Base-by-base conservation (phyloP, 1,140 invertebrate genomes). In the Mactra quadrangularis region DNA sequence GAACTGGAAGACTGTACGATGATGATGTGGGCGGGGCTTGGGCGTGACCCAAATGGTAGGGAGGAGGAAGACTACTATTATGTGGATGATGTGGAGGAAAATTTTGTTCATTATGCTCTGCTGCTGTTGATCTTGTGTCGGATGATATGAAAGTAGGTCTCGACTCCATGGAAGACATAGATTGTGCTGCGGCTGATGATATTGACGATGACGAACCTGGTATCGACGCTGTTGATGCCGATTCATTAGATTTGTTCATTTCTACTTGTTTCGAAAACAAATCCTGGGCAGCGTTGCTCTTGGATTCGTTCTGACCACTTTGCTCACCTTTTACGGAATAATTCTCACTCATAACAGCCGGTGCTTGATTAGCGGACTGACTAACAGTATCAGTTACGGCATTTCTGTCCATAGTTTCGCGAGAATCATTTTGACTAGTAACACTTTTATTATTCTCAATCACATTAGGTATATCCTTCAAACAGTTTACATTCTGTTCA, bases 101-200 rank as follows among this genome's bases (percentile, higher is more conserved):
- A 19, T 13, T 50, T 11, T 50, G 35, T 50, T 60, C 31, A 19
- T 35, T 50, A 50, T 50, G 74, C 27, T 45, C 25, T 11, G 41
- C 55, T 22, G n/a, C 25, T 11, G 41, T 35, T 22, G n/a, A 35
- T 19, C 41, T 60, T 53, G 55, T 45, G 38, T 62, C n/a, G 3
- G 72, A 62, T 64, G 74, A 76, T 22, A 25, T 62, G 74, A 76
- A 57, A 76, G 62, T 55, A 47, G 35, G 41, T 19, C 38, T 29
- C 25, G 25, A 19, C 41, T 64, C 74, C 41, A 25, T 64, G 74
- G 74, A 76, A 76, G 74, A 76, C 74, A 62, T 55, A 41, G 38
- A 31, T 29, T 33, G 35, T 45, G 52, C 27, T n/a, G n/a, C n/a
- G n/a, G n/a, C n/a, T n/a, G n/a, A n/a, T n/a, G n/a, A 41, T 15